Evolutionary conservation across 2,888 invertebrate species (phyloP).

Genomic region (Drosophila dives): DNA sequence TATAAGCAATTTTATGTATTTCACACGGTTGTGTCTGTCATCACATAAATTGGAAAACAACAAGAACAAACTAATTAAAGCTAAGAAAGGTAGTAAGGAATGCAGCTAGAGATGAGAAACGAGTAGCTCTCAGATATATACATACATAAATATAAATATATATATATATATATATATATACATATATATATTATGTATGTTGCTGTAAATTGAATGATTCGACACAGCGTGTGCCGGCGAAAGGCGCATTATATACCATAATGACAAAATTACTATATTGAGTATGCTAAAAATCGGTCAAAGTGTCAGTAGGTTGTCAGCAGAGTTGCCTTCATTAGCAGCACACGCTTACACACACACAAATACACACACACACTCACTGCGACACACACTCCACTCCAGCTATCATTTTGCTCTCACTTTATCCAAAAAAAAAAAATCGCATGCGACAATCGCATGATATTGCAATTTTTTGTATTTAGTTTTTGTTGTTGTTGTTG

Average conservation of each 20-base stretch:
- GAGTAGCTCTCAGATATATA: constrained; percentile 26
- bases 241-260: constrained; percentile 73
- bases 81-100: constrained; percentile 53
- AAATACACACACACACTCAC: not conserved
- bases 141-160: not conserved
- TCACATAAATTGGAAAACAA: constrained; percentile 8
- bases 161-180: not conserved
- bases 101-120: constrained; percentile 55
- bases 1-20: constrained; percentile 22
- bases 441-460: constrained; percentile 64
- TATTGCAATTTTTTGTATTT: constrained; percentile 58
- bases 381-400: not conserved
- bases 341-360: constrained; percentile 32
- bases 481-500: not conserved
- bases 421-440: constrained; percentile 49
- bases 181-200: not conserved
- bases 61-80: constrained; percentile 55
- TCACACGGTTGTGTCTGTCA: constrained; percentile 37
- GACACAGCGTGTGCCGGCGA: constrained; percentile 47
- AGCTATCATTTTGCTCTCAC: constrained; percentile 59
- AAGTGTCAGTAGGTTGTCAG: constrained; percentile 79
- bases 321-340: constrained; percentile 60
- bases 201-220: constrained; percentile 50
- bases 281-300: constrained; percentile 77
- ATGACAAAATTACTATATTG: constrained; percentile 79